A percentile compares a stretch with the other conserved stretches of the same genome.
Evolutionary conservation across 2,888 invertebrate genomes (phyloP).

Genomic region (Cheilosia urbana): DNA sequence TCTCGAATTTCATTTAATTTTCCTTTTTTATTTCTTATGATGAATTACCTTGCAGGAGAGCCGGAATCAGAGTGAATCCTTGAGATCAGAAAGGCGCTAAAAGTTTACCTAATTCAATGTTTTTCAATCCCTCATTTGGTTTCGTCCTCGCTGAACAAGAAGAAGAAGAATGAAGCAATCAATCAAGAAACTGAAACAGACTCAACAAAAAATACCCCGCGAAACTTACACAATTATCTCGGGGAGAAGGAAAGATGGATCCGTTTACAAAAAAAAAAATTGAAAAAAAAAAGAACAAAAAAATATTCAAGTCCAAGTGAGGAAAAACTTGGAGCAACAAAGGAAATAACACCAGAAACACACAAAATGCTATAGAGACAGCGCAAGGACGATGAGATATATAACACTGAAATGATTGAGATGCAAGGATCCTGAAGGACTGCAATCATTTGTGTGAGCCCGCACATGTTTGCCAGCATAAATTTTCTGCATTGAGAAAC

Average conservation of each 20-base stretch:
- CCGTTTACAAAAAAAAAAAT: constrained; percentile 8
- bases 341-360: constrained; percentile 49
- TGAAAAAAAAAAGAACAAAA: constrained; percentile 8
- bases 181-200: constrained; percentile 65
- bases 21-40: constrained; percentile 20
- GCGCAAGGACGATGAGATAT: constrained; percentile 25
- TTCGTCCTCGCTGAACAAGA: constrained; percentile 24
- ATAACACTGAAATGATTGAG: constrained; percentile 58
- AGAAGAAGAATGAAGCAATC: constrained; percentile 64
- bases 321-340: constrained; percentile 43
- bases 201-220: constrained; percentile 59
- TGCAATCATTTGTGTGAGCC: constrained; percentile 55
- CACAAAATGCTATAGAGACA: constrained; percentile 25
- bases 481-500: constrained; percentile 51
- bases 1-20: constrained; percentile 66
- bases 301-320: not conserved
- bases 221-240: constrained; percentile 46
- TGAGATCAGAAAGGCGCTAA: constrained; percentile 58
- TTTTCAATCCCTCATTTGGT: not conserved
- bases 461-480: constrained; percentile 66
- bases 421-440: constrained; percentile 57
- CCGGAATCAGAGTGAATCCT: not conserved
- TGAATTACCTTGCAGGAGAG: constrained; percentile 35
- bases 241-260: constrained; percentile 41
- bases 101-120: constrained; percentile 38